A percentile compares a stretch with the other conserved stretches of the same genome.
Evolutionary conservation across 2,113 vertebrate species (phyloP).

Genomic region (Pagrus major): DNA sequence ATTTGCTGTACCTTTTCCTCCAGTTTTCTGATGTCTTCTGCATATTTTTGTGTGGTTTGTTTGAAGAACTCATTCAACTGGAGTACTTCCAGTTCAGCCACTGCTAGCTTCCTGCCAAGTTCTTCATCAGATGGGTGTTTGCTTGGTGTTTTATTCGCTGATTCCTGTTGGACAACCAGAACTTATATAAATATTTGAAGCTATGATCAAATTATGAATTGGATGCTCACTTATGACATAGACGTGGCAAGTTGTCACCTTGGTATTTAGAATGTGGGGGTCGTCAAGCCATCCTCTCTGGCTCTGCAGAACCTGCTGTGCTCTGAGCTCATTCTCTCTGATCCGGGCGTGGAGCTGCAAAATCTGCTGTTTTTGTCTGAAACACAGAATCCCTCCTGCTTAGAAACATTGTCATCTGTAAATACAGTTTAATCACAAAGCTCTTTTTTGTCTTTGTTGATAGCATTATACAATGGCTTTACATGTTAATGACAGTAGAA

Average conservation of each 20-base stretch:
- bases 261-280: slow-evolving; percentile 79
- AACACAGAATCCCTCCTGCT: slow-evolving; percentile 49
- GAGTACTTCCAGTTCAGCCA: slow-evolving; percentile 88
- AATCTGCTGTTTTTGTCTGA: slow-evolving; percentile 96
- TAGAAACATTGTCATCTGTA: not conserved
- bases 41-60: slow-evolving; percentile 89
- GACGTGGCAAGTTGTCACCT: slow-evolving; percentile 87
- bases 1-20: slow-evolving; percentile 90
- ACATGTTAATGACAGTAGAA: not conserved
- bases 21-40: slow-evolving; percentile 93
- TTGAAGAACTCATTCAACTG: slow-evolving; percentile 90
- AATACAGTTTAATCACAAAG: not conserved
- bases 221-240: not conserved
- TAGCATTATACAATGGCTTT: not conserved
- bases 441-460: not conserved
- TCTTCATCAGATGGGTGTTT: slow-evolving; percentile 78
- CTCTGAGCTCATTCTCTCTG: slow-evolving; percentile 91
- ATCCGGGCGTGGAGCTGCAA: slow-evolving; percentile 91
- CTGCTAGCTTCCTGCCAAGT: slow-evolving; percentile 87
- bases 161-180: slow-evolving; percentile 63
- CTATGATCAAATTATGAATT: not conserved
- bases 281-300: slow-evolving; percentile 88
- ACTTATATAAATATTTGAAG: not conserved
- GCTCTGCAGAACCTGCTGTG: slow-evolving; percentile 89
- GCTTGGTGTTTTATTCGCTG: not conserved